Base-by-base conservation (phyloP, 2,797 vertebrate species). In the Siniperca undulata region DNA sequence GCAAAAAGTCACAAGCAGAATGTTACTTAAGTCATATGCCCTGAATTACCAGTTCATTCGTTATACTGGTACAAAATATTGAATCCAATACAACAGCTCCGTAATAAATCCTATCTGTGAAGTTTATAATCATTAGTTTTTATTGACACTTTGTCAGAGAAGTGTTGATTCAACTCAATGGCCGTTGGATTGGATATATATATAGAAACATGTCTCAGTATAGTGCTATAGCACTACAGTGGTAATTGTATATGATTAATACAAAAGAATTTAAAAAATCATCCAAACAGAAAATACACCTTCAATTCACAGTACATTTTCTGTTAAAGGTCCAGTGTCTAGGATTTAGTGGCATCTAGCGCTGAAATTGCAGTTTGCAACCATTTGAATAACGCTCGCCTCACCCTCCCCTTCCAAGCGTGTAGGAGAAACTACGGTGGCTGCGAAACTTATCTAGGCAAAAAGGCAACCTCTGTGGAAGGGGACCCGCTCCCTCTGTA, bases 1-100 rank as follows among this genome's bases (percentile, higher is more conserved):
- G 38, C 2, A 85, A 70, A 76, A 70, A 52, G 9, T 17, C n/a
- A 78, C 3, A 4, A 50, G 22, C 17, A 72, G 30, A 69, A 67
- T 22, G n/a, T 70, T 74, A 50, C 1, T 19, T 8, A 60, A 84
- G 52, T 42, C 16, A 76, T n/a, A 42, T 36, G 4, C 7, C 36
- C 1, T 67, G 12, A 65, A 76, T 67, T 9, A 71, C n/a, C 30
- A 55, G 13, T 48, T 24, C 27, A 38, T 50, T 20, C 30, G 16
- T 50, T 61, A 48, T 12, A 58, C 17, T 40, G 24, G 13, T 34
- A 36, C 7, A 77, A 7, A 71, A 42, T 7, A 44, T 6, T 38
- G 3, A 17, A 59, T 48, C 22, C 17, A 67, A 24, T 13, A 58
- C 11, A 60, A 38, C 16, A 66, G 7, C 20, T 44, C 38, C 58